phyloP scores from a whole-genome alignment of 2,888 invertebrate species.

The Halictus ligatus region DNA sequence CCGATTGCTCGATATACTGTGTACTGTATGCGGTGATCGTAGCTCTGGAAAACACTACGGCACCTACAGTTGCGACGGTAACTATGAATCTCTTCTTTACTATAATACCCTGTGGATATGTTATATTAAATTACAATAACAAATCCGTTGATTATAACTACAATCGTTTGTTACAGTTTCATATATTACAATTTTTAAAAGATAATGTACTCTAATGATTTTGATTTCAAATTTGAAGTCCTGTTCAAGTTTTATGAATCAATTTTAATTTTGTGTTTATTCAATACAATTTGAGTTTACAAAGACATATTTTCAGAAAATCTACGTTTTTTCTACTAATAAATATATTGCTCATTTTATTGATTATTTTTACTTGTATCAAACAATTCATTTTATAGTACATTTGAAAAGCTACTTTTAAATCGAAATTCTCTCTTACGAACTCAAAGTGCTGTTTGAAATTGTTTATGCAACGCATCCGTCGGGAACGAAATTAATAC shows the following conservation, averaged over 20 bases:
- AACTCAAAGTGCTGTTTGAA: not conserved
- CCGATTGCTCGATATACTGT: conserved; percentile 98
- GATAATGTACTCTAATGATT: not conserved
- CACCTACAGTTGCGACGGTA: conserved; percentile 99
- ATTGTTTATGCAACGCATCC: not conserved
- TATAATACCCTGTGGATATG: not conserved
- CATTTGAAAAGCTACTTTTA: not conserved
- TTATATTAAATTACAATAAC: not conserved
- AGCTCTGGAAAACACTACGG: conserved; percentile 99
- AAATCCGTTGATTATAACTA: conserved; percentile 27
- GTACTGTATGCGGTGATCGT: conserved; percentile 99
- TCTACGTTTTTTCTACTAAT: not conserved
- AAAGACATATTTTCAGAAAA: not conserved
- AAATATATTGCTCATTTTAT: not conserved
- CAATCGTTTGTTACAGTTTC: conserved; percentile 18
- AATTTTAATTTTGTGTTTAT: not conserved
- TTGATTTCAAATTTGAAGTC: not conserved
- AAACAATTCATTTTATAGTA: not conserved
- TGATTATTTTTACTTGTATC: not conserved
- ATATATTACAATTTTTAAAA: not conserved
- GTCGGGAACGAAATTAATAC: not conserved
- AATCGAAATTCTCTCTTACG: not conserved
- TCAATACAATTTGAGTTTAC: not conserved
- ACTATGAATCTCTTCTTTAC: conserved; percentile 71
- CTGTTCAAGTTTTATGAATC: not conserved